A percentile compares a stretch with the other conserved stretches of the same genome.
Evolutionary conservation across 2,888 invertebrate species (phyloP).

Genomic region (Drosophila recens): DNA sequence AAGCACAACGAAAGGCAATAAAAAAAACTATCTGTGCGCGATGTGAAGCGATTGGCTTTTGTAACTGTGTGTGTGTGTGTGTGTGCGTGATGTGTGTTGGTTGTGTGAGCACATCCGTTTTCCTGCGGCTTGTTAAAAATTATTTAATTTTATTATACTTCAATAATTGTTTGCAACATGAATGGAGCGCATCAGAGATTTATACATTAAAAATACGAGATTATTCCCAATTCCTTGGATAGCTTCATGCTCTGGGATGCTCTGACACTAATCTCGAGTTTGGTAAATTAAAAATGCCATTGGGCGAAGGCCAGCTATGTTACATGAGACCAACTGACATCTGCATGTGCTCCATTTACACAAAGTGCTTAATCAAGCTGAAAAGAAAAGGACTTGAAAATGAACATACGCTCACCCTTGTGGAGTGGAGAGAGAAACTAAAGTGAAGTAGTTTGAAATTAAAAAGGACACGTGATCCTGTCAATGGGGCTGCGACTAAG

Average conservation of each 20-base stretch:
- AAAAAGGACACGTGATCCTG: slow-evolving; percentile 80
- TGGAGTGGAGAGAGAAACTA: slow-evolving; percentile 56
- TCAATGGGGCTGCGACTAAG: slow-evolving; percentile 61
- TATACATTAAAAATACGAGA: slow-evolving; percentile 47
- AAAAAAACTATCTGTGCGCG: slow-evolving; percentile 65
- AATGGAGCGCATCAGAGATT: slow-evolving; percentile 35
- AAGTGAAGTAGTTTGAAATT: slow-evolving; percentile 79
- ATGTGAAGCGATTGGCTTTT: slow-evolving; percentile 69
- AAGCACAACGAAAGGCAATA: slow-evolving; percentile 68
- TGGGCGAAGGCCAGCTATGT: slow-evolving; percentile 29
- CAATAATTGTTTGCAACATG: slow-evolving; percentile 67
- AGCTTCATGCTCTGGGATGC: background rate
- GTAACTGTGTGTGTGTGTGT: slow-evolving; percentile 19
- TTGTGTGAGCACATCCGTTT: slow-evolving; percentile 61
- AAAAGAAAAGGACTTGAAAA: slow-evolving; percentile 70
- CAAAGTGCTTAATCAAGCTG: slow-evolving; percentile 82
- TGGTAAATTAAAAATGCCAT: slow-evolving; percentile 78
- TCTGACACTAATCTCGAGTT: slow-evolving; percentile 19
- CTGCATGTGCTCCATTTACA: slow-evolving; percentile 79
- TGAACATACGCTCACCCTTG: slow-evolving; percentile 30
- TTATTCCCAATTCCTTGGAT: slow-evolving; percentile 2
- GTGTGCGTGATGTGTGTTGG: slow-evolving; percentile 8
- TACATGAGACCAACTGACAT: slow-evolving; percentile 35
- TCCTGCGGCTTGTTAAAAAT: slow-evolving; percentile 78
- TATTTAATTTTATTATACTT: slow-evolving; percentile 75